These are phyloP conservation scores for Harpagifer antarcticus DNA, from an alignment of 2,797 vertebrate genomes.

Conservation along the genomic window DNA sequence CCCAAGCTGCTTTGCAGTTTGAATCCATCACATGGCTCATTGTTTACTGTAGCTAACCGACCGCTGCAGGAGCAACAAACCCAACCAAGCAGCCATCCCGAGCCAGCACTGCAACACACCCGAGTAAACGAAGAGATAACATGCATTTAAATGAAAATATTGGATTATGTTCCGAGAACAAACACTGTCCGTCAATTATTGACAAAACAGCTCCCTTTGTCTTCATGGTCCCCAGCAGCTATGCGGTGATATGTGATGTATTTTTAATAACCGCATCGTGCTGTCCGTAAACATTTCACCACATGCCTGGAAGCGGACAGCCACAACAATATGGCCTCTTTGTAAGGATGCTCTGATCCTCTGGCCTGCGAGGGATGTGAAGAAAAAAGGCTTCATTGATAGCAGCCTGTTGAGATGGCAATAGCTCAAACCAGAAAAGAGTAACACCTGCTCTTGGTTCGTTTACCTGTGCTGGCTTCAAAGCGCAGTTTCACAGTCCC, in stretches of 20 bases:
- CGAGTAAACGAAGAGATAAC: neutral
- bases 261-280: conserved; percentile 40
- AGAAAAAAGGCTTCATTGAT: conserved; percentile 18
- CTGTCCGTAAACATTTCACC: conserved; percentile 71
- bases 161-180: neutral
- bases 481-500: conserved; percentile 84
- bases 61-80: conserved; percentile 10
- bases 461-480: conserved; percentile 78
- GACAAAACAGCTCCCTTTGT: neutral
- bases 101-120: neutral
- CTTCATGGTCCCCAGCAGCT: conserved; percentile 10
- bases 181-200: neutral
- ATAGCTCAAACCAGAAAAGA: neutral
- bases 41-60: conserved; percentile 73
- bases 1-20: conserved; percentile 47
- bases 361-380: conserved; percentile 45
- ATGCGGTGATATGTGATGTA: conserved; percentile 25
- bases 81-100: neutral
- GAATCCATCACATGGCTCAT: conserved; percentile 69
- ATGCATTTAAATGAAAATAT: conserved; percentile 13
- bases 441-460: neutral
- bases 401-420: neutral
- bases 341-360: conserved; percentile 51
- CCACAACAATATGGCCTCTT: conserved; percentile 77
- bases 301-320: conserved; percentile 71